Conservation (phyloP, 2,888 invertebrate species). For the Amphipyra berbera region DNA sequence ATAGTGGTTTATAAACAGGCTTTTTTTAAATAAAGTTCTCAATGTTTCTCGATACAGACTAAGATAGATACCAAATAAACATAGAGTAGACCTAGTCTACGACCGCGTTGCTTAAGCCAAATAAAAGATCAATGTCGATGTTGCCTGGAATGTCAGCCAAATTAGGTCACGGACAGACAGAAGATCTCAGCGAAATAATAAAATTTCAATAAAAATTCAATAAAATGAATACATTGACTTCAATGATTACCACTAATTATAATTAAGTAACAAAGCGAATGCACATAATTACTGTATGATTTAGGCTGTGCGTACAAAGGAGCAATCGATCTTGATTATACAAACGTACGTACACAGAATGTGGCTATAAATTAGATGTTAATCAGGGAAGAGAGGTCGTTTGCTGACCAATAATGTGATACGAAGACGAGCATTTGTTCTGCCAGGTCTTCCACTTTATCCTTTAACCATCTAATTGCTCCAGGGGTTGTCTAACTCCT, state of each 20-base stretch:
- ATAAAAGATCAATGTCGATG: too few relatives aligned
- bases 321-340: constrained; percentile 75
- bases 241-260: not conserved
- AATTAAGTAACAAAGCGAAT: constrained; percentile 48
- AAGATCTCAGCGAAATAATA: not conserved
- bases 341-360: constrained; percentile 64
- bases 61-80: too few relatives aligned
- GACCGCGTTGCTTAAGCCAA: too few relatives aligned
- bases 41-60: too few relatives aligned
- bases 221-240: too few relatives aligned
- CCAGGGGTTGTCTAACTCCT: not conserved
- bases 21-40: too few relatives aligned
- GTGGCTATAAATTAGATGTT: constrained; percentile 67
- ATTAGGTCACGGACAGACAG: not conserved
- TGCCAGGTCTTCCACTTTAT: constrained; percentile 59
- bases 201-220: not conserved
- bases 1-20: too few relatives aligned
- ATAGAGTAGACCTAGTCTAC: too few relatives aligned
- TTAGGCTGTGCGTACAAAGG: constrained; percentile 35
- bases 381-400: constrained; percentile 66
- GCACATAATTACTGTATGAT: constrained; percentile 39
- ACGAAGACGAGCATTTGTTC: constrained; percentile 53
- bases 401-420: constrained; percentile 67
- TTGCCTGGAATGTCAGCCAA: too few relatives aligned
- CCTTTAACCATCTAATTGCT: constrained; percentile 58